Evolutionary conservation across 2,888 invertebrate species (phyloP), one percentile per base, ranked within the genome.

Genomic region (Drosophila longiperda): DNA sequence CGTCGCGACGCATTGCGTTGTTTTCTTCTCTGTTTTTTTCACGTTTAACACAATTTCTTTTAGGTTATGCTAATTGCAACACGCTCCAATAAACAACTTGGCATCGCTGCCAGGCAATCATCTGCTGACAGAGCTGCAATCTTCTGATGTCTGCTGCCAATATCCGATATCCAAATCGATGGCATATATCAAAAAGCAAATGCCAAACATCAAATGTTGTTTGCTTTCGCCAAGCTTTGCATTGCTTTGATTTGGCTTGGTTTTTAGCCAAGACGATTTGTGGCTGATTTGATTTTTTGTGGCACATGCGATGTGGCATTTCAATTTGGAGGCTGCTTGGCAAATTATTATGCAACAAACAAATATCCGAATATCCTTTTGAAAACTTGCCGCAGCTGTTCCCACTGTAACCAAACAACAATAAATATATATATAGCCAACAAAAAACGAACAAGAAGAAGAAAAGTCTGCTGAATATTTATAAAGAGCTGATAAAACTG

Each of bases 21-120:
- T 45, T 60, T 15, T 54, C 15, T 17, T 38, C 8, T 2, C 38
- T 38, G 38, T 58, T 54, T 45, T 45, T 38, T 3, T 53, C 53
- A n/a, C 23, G 15, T 45, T 23, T 34, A 40, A 23, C 50, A 11
- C 40, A 66, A 55, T 64, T 66, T 61, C 57, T 66, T 74, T 64
- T 76, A 32, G 76, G 72, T 66, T 85, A 89, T 87, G 82, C 87
- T 89, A 85, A 85, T 85, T 85, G 79, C 71, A 77, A 79, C 89
- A 89, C 89, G 85, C 87, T 74, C 75, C 85, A 82, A 87, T 81
- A 81, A 83, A 75, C 84, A 79, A 72, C 71, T 17, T 54, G 23
- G 4, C 34, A 38, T 67, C 76, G 72, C 64, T 57, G 66, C 66
- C 70, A 60, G 45, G 62, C 75, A 71, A 65, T 52, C 67, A 67